These are phyloP conservation scores for Myotis lucifugus DNA, from an alignment of 2,113 vertebrate genomes.

Conservation along the genomic window DNA sequence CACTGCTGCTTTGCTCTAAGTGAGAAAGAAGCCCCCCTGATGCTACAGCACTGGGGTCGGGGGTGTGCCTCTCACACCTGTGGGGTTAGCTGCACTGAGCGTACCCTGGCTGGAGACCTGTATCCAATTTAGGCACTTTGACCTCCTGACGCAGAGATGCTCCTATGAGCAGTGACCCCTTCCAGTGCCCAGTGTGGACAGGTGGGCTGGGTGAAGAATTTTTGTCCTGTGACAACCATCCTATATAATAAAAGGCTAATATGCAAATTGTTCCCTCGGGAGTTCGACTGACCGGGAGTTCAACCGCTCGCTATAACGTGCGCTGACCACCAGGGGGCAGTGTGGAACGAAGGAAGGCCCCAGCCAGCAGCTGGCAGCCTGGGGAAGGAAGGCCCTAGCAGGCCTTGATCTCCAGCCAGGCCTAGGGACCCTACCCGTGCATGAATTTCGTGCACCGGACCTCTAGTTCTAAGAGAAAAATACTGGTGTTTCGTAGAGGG, in stretches of 20 bases:
- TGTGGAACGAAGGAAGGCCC: no score
- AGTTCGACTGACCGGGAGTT: no score
- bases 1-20: not conserved
- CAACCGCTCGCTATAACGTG: no score
- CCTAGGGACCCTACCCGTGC: no score
- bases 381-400: no score
- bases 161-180: not conserved
- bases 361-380: no score
- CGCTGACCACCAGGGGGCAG: no score
- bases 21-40: not conserved
- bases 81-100: not conserved
- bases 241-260: no score
- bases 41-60: not conserved
- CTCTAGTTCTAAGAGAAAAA: not conserved
- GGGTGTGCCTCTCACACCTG: not conserved
- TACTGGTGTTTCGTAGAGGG: not conserved
- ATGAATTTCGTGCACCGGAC: no score
- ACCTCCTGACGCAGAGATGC: not conserved
- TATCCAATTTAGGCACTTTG: not conserved
- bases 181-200: not conserved
- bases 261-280: no score
- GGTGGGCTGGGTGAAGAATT: not conserved
- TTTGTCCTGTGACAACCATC: not conserved
- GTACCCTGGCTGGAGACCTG: not conserved
- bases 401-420: no score